Percentiles rank a stretch among this genome's conserved stretches.
phyloP scores from a whole-genome alignment of 2,797 vertebrate genomes.

The Adelosebastes latens region DNA sequence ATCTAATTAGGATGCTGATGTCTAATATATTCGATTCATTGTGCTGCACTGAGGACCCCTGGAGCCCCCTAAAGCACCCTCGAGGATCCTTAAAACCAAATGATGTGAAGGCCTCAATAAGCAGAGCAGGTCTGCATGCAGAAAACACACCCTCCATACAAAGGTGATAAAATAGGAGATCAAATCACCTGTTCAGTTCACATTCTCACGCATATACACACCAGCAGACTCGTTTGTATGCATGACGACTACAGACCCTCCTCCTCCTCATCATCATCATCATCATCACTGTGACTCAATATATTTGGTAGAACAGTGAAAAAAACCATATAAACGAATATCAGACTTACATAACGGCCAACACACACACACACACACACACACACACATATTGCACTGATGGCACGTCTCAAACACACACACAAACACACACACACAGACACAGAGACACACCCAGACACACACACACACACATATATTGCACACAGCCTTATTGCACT shows the following conservation, averaged over 20 bases:
- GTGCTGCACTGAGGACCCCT: conserved; percentile 13
- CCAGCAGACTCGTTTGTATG: conserved; percentile 8
- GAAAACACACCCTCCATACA: neutral
- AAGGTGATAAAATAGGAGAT: neutral
- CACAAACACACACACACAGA: neutral
- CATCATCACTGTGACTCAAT: conserved; percentile 35
- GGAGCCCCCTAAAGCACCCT: neutral
- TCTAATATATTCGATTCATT: conserved; percentile 36
- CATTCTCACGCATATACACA: conserved; percentile 6
- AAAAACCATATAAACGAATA: conserved; percentile 18
- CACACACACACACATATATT: neutral
- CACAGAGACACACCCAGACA: neutral
- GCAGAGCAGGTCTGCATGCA: neutral
- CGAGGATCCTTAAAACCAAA: neutral
- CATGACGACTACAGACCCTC: conserved; percentile 10
- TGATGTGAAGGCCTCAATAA: neutral
- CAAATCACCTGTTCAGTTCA: conserved; percentile 32
- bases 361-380: conserved; percentile 17
- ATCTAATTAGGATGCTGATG: conserved; percentile 25
- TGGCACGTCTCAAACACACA: conserved; percentile 3
- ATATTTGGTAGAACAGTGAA: conserved; percentile 18
- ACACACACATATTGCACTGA: conserved; percentile 32
- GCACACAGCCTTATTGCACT: conserved; percentile 20
- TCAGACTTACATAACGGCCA: conserved; percentile 57
- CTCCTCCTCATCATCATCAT: neutral